phyloP scores from a whole-genome alignment of 2,888 invertebrate species.

The Machimus atricapillus region DNA sequence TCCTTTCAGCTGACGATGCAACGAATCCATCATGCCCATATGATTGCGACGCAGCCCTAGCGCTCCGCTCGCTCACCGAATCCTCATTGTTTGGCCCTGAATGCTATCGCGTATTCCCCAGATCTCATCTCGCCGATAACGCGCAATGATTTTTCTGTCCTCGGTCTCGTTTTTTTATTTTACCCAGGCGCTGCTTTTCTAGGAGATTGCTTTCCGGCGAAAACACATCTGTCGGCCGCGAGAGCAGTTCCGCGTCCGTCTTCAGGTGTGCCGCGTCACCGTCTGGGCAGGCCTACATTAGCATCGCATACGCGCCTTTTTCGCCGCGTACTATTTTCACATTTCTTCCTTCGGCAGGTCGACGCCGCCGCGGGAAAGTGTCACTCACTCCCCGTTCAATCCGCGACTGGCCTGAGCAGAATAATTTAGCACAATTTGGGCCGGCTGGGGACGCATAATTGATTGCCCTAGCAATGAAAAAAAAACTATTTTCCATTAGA shows the following conservation, averaged over 20 bases:
- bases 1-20: constrained; percentile 41
- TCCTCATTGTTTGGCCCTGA: not conserved
- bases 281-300: not conserved
- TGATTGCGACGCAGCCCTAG: constrained; percentile 16
- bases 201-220: not conserved
- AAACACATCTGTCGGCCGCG: not conserved
- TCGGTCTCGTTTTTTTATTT: constrained; percentile 42
- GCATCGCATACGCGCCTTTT: not conserved
- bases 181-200: not conserved
- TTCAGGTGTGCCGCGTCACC: not conserved
- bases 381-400: not conserved
- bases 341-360: not conserved
- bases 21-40: constrained; percentile 43
- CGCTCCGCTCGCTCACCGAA: constrained; percentile 14
- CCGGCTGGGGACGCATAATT: not conserved
- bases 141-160: constrained; percentile 46
- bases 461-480: not conserved
- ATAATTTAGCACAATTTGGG: not conserved
- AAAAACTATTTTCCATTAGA: not conserved
- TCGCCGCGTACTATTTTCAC: not conserved
- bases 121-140: constrained; percentile 47
- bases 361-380: not conserved
- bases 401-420: not conserved
- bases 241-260: not conserved
- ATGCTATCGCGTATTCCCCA: constrained; percentile 44